Base-by-base conservation (phyloP, 2,113 vertebrate species). In the Ptychochromis oligacanthus region DNA sequence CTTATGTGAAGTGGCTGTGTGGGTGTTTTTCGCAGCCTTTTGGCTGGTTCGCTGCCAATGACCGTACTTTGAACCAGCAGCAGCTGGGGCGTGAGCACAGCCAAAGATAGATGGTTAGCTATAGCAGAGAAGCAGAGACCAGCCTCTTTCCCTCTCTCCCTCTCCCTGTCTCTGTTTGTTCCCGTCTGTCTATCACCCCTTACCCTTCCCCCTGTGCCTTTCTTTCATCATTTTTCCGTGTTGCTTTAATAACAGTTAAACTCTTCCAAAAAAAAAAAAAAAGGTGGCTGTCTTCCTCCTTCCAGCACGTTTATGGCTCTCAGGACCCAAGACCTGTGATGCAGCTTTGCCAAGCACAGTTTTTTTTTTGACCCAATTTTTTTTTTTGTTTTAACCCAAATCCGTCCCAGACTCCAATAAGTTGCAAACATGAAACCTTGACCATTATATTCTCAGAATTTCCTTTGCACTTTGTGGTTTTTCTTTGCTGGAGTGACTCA, bases 31-130 rank as follows among this genome's bases (percentile, higher is more conserved):
- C 40, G 49, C 92, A 93, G 93, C 78, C 43, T 62, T 90, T 79
- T 61, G 75, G 60, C 91, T 95, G 93, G 92, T 90, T 75, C 58
- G 52, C 78, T 87, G 95, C 96, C 96, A 95, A 62, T 96, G 96
- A 96, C 95, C 94, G 95, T 96, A 92, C 96, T 95, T 93, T 95
- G 95, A 96, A 96, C 96, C 91, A 94, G 77, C 94, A 94, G 94
- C 95, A 95, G 95, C 94, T 95, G 94, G 93, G 93, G 86, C 85
- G 82, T 87, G 88, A 92, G 91, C 82, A 76, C 83, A 85, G 93
- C 94, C 94, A 95, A 95, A 94, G 93, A 94, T 93, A 95, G 89
- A 94, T 91, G 87, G 85, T 75, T 79, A 64, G 86, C 77, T 79
- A 64, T 56, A 87, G 80, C 83, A 77, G 60, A 61, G 62, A 87